phyloP scores from a whole-genome alignment of 2,113 vertebrate species.

The Calyptommatus sinebrachiatus region DNA sequence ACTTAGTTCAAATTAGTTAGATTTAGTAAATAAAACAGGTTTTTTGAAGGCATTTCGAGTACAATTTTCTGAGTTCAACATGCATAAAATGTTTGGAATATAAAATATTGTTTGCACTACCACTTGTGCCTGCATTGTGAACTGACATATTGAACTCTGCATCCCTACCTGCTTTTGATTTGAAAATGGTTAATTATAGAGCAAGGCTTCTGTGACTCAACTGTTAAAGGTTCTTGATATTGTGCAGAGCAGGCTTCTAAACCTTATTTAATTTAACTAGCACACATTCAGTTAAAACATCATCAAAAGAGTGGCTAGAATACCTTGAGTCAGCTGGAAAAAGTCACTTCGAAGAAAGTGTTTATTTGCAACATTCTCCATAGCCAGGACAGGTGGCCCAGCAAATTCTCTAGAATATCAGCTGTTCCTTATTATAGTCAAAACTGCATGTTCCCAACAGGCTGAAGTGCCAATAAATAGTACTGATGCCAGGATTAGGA shows the following conservation, averaged over 20 bases:
- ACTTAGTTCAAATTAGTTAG: not conserved
- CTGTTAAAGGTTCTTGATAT: slow-evolving; percentile 72
- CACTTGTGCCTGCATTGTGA: slow-evolving; percentile 29
- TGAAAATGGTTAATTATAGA: slow-evolving; percentile 76
- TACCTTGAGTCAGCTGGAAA: slow-evolving; percentile 60
- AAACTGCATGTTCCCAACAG: slow-evolving; percentile 42
- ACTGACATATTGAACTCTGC: slow-evolving; percentile 57
- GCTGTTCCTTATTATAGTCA: slow-evolving; percentile 61
- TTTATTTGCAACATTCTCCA: slow-evolving; percentile 77
- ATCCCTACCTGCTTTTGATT: slow-evolving; percentile 69
- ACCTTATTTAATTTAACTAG: slow-evolving; percentile 83
- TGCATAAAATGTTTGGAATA: not conserved
- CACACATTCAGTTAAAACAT: slow-evolving; percentile 80
- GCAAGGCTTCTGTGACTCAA: slow-evolving; percentile 68
- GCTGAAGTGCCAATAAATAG: slow-evolving; percentile 55
- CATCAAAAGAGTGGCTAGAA: slow-evolving; percentile 67
- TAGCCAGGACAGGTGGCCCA: slow-evolving; percentile 69
- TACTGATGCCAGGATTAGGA: slow-evolving; percentile 41
- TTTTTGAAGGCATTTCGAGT: slow-evolving; percentile 16
- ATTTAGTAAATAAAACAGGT: accelerated
- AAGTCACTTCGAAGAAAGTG: slow-evolving; percentile 71
- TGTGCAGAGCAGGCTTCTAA: slow-evolving; percentile 78
- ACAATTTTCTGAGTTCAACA: not conserved
- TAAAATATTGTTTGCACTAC: slow-evolving; percentile 26
- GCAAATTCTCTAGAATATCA: slow-evolving; percentile 67